Base-by-base conservation (phyloP, 1,140 invertebrate species). In the Helicoverpa armigera region DNA sequence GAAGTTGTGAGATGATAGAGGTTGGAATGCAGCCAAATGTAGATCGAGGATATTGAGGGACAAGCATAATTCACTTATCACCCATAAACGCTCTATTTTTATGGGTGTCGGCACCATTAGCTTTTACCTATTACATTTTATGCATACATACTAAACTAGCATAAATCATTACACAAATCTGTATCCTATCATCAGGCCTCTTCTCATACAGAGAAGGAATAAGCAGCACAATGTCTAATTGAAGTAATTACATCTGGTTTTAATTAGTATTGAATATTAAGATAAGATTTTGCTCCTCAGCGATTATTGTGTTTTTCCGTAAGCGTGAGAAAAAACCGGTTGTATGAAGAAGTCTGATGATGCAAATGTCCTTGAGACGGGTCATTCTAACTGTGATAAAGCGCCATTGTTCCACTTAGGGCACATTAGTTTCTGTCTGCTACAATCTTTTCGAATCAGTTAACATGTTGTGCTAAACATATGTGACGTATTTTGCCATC, bases 301-400 rank as follows among this genome's bases (percentile, higher is more conserved):
- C 23, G 23, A 61, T 51, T 63, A 53, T 63, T 13, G 58, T 48
- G 4, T 29, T 31, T 53, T 51, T 76, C 13, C 76, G 23, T 29
- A 12, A 54, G 29, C 35, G 29, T 73, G 29, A 56, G 70, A 73
- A 73, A 53, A 73, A 78, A 86, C 87, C 72, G 75, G 84, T 87
- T 83, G 23, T 83, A 80, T 73, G 43, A 77, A 48, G 29, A 73
- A 14, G 31, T 75, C 23, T 51, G 58, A 79, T 84, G 80, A 87
- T 82, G 81, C 82, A 87, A 87, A 85, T 74, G 87, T 85, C 87
- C 88, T 89, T 89, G 88, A 87, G 56, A 82, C 67, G 31, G 78
- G 78, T 83, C 84, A 82, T 80, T 83, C 23, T 70, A 43, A 13
- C 16, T 70, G 51, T 63, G 70, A 76, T 48, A 81, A 61, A 74